Percentiles rank a stretch among this genome's conserved stretches.
phyloP scores from a whole-genome alignment of 1,140 invertebrate genomes.

The Dermatophagoides farinae region DNA sequence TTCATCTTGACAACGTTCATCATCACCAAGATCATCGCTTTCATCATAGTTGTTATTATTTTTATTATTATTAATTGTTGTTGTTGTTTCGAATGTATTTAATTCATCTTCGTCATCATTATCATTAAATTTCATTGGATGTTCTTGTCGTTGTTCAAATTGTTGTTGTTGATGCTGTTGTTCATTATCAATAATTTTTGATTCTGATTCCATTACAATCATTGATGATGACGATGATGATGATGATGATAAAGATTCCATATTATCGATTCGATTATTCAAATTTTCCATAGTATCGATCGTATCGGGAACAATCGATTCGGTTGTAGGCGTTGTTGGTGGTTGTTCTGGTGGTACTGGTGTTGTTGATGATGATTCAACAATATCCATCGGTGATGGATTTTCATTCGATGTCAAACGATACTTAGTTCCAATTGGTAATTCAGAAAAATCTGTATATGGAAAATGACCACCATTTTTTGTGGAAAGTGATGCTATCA shows the following conservation, averaged over 20 bases:
- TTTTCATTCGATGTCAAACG: neutral
- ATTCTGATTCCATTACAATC: neutral
- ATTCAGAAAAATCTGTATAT: conserved; percentile 5
- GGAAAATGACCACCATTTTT: conserved; percentile 5
- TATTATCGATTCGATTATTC: no score
- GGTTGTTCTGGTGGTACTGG: no score
- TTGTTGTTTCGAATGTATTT: neutral
- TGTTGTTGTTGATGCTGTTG: neutral
- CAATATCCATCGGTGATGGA: no score
- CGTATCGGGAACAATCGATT: no score
- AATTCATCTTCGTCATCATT: neutral
- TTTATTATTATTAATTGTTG: neutral
- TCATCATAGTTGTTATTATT: neutral
- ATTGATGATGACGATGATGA: neutral
- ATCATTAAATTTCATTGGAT: neutral
- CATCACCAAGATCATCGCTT: neutral
- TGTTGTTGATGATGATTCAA: neutral
- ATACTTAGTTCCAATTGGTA: neutral
- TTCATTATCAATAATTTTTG: neutral
- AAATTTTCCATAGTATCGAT: no score
- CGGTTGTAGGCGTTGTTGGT: no score
- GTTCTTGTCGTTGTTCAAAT: neutral
- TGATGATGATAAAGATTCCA: neutral
- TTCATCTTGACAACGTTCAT: neutral
- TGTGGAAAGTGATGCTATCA: neutral